Conservation (phyloP, 2,888 invertebrate species). For the Agrotis puta region DNA sequence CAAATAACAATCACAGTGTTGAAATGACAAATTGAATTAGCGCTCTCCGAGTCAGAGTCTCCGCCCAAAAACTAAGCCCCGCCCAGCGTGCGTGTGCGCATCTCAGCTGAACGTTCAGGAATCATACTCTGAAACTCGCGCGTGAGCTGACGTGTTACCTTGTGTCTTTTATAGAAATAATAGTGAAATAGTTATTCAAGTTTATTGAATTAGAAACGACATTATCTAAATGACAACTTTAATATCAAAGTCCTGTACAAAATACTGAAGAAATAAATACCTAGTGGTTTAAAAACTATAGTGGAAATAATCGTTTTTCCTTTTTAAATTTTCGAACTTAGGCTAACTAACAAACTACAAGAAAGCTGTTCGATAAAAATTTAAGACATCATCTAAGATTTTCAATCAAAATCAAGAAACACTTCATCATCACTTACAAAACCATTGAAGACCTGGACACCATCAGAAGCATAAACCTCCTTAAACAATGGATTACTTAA, state of each 20-base stretch:
- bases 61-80: slow-evolving; percentile 76
- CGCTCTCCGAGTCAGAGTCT: slow-evolving; percentile 15
- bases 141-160: slow-evolving; percentile 52
- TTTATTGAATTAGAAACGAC: background rate
- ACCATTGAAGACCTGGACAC: background rate
- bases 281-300: too few relatives aligned
- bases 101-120: slow-evolving; percentile 56
- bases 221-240: too few relatives aligned
- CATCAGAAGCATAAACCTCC: background rate
- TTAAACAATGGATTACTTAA: slow-evolving; percentile 78
- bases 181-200: background rate
- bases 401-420: background rate
- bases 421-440: background rate
- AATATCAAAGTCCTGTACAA: too few relatives aligned
- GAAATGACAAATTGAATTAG: slow-evolving; percentile 34
- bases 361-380: background rate
- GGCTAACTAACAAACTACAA: background rate
- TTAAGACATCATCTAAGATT: background rate
- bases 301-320: too few relatives aligned
- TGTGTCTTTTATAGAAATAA: slow-evolving; percentile 1
- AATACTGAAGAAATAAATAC: too few relatives aligned
- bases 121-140: slow-evolving; percentile 63
- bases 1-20: slow-evolving; percentile 10
- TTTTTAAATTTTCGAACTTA: too few relatives aligned
- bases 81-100: slow-evolving; percentile 69